Conservation (phyloP, 2,113 vertebrate genomes). For the Neotragus moschatus region DNA sequence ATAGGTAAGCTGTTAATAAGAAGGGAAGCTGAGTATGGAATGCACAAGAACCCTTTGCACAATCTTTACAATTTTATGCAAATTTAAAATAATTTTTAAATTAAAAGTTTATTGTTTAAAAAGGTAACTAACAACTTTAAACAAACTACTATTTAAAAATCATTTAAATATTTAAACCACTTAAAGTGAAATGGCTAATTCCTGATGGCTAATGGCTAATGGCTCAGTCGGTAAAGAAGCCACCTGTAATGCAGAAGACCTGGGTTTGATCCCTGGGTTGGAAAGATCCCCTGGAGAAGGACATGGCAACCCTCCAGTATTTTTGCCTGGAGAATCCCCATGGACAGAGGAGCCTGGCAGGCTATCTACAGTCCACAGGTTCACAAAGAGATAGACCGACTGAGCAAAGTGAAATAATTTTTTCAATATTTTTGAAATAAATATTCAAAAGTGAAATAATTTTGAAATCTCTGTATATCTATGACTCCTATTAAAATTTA, state of each 20-base stretch:
- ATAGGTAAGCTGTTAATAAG: not conserved
- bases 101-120: not conserved
- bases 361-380: not conserved
- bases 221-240: not conserved
- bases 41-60: not conserved
- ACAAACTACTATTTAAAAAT: not conserved
- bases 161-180: constrained; percentile 4
- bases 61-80: not conserved
- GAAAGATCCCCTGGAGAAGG: not conserved
- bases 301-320: not conserved
- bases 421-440: too few species aligned
- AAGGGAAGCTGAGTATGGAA: not conserved
- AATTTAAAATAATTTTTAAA: not conserved
- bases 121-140: not conserved
- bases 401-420: not conserved
- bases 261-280: not conserved
- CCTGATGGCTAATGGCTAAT: not conserved
- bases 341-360: not conserved
- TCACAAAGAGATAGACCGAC: not conserved
- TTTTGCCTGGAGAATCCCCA: not conserved
- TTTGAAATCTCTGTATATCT: not conserved
- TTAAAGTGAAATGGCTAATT: not conserved
- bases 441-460: not conserved
- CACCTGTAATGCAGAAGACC: not conserved
- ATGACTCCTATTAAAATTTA: not conserved